Base-by-base conservation (phyloP, 2,797 vertebrate genomes). In the Acipenser ruthenus region DNA sequence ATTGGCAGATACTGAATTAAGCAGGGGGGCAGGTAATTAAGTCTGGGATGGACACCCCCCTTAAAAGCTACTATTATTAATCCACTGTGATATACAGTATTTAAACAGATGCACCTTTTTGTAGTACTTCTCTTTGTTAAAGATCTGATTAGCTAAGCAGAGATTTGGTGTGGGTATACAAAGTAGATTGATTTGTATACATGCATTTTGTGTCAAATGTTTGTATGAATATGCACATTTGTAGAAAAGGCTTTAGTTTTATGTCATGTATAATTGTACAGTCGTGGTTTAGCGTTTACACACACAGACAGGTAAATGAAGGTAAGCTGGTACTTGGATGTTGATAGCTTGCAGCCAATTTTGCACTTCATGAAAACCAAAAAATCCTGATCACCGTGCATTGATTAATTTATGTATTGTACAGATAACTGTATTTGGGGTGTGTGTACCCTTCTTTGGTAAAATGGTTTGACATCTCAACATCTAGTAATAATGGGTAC, bases 31-130 rank as follows among this genome's bases (percentile, higher is more conserved):
- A 69, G 69, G 52, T 8, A 55, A 52, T 60, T 67, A 71, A 72
- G 75, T 66, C 65, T 51, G 76, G 69, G 78, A 80, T 78, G 77
- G 80, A 79, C 78, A 80, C 77, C 82, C 5, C 78, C 79, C 84
- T 83, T 86, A 80, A 80, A 69, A 11, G 72, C 70, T 68, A 83
- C 77, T 72, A 70, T 65, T 67, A 37, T 37, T 37, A 37, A 37
- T 37, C 37, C 37, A 4, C 37, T 37, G 37, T 37, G 37, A 37
- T 37, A 37, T 37, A 37, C 37, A 37, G 37, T 37, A 37, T 37
- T 37, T 37, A 37, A 37, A 37, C 37, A 37, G 37, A 37, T 37
- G 37, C 5, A 37, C 37, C 37, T 61, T 63, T 60, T 68, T 72
- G 80, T 82, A 79, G 76, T 76, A 77, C 69, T 65, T 23, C 62